Conservation (phyloP, 2,113 vertebrate species). For the Gasterosteus aculeatus region DNA sequence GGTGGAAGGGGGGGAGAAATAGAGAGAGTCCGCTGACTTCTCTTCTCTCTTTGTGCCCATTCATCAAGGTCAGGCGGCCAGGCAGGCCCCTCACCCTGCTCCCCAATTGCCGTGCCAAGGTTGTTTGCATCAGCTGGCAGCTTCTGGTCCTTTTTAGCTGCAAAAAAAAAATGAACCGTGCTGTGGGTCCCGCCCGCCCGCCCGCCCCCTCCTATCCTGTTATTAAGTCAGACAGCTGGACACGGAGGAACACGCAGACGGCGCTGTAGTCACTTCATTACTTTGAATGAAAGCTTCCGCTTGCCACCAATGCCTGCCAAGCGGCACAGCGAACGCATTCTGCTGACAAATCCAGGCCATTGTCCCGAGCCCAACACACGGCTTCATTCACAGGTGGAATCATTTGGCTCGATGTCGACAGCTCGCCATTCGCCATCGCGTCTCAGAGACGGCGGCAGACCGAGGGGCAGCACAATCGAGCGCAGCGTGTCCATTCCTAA, state of each 20-base stretch:
- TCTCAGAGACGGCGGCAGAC: slow-evolving; percentile 6
- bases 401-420: slow-evolving; percentile 16
- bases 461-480: slow-evolving; percentile 36
- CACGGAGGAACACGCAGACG: neutral
- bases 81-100: slow-evolving; percentile 30
- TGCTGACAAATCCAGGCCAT: neutral
- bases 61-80: slow-evolving; percentile 58
- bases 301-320: neutral
- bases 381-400: neutral
- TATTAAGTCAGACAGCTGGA: slow-evolving; percentile 56
- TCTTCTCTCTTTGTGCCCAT: slow-evolving; percentile 14
- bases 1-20: slow-evolving; percentile 8
- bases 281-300: slow-evolving; percentile 13
- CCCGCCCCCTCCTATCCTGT: slow-evolving; percentile 10
- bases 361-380: neutral
- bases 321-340: neutral
- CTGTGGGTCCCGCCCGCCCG: slow-evolving; percentile 35
- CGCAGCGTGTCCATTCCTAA: slow-evolving; percentile 25
- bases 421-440: slow-evolving; percentile 18
- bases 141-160: slow-evolving; percentile 43
- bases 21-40: neutral
- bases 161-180: slow-evolving; percentile 31
- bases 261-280: slow-evolving; percentile 30
- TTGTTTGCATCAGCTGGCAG: slow-evolving; percentile 46
- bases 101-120: slow-evolving; percentile 70